Evolutionary conservation across 1,140 invertebrate species (phyloP).

Genomic region (Protaetia brevitarsis): DNA sequence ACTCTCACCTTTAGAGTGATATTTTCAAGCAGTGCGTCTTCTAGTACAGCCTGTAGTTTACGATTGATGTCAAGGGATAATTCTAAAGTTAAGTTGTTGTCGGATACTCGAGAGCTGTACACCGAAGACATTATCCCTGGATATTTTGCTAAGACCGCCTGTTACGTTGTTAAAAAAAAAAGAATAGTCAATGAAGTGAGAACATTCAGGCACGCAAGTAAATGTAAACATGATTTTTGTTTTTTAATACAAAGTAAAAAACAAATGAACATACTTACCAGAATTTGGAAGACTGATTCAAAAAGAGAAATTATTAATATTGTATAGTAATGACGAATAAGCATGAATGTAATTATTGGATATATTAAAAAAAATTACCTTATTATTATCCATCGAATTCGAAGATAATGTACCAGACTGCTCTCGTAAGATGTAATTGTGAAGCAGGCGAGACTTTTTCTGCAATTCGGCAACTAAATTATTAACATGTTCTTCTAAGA

Average conservation of each 20-base stretch:
- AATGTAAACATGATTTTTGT: no score
- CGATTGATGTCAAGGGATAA: conserved; percentile 90
- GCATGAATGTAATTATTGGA: no score
- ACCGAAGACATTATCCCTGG: conserved; percentile 86
- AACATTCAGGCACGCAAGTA: no score
- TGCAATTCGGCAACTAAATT: conserved; percentile 79
- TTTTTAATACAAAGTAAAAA: no score
- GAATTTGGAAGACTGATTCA: conserved; percentile 37
- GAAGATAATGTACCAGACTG: conserved; percentile 71
- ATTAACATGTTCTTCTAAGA: conserved; percentile 81
- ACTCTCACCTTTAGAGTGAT: conserved; percentile 89
- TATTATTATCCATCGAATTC: conserved; percentile 61
- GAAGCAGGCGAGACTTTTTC: conserved; percentile 80
- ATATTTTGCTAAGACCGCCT: conserved; percentile 73
- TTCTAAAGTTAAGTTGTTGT: conserved; percentile 79
- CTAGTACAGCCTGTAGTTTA: conserved; percentile 87
- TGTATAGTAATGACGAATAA: no score
- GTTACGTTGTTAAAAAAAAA: conserved; percentile 29
- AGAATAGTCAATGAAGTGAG: conserved; percentile 22
- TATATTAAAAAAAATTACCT: no score
- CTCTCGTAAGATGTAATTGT: conserved; percentile 67
- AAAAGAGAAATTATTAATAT: conserved; percentile 26
- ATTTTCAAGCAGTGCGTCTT: conserved; percentile 93
- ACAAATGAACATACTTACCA: conserved; percentile 35
- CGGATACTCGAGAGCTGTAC: conserved; percentile 69